A percentile compares a stretch with the other conserved stretches of the same genome.
Evolutionary conservation across 2,888 invertebrate genomes (phyloP).

Genomic region (Cephus runcator): DNA sequence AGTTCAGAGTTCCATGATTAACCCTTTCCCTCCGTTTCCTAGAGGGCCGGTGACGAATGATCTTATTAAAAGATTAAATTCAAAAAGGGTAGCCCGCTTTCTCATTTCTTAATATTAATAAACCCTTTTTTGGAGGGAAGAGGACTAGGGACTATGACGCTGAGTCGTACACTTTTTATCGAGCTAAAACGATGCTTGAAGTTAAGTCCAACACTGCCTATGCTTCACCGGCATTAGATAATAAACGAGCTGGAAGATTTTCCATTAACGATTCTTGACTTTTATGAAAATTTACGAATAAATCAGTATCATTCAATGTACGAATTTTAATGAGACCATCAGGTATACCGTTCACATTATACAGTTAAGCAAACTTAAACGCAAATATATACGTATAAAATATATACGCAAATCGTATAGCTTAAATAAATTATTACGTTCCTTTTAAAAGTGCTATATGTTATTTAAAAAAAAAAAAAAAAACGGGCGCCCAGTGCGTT

Average conservation of each 20-base stretch:
- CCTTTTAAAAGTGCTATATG: neutral
- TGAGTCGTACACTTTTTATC: slow-evolving; percentile 43
- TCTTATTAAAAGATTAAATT: slow-evolving; percentile 51
- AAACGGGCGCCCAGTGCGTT: neutral
- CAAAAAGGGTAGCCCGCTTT: slow-evolving; percentile 32
- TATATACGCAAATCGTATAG: neutral
- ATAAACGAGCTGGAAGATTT: neutral
- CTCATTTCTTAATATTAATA: slow-evolving; percentile 45
- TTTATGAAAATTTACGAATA: neutral
- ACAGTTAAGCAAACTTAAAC: neutral
- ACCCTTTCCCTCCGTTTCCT: neutral
- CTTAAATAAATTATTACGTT: neutral
- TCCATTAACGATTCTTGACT: neutral
- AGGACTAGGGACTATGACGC: slow-evolving; percentile 32
- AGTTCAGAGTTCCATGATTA: neutral
- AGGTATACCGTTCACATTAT: neutral
- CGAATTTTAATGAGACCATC: neutral
- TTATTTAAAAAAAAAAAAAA: neutral
- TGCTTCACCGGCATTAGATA: neutral
- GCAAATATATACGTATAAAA: too few relatives aligned
- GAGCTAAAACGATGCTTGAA: slow-evolving; percentile 37
- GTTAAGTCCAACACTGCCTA: slow-evolving; percentile 27
- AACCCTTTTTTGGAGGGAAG: slow-evolving; percentile 25
- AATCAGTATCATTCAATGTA: neutral
- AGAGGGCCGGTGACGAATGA: slow-evolving; percentile 43